Evolutionary conservation across 2,113 vertebrate species (phyloP).

Genomic region (Hippocampus guttulatus): DNA sequence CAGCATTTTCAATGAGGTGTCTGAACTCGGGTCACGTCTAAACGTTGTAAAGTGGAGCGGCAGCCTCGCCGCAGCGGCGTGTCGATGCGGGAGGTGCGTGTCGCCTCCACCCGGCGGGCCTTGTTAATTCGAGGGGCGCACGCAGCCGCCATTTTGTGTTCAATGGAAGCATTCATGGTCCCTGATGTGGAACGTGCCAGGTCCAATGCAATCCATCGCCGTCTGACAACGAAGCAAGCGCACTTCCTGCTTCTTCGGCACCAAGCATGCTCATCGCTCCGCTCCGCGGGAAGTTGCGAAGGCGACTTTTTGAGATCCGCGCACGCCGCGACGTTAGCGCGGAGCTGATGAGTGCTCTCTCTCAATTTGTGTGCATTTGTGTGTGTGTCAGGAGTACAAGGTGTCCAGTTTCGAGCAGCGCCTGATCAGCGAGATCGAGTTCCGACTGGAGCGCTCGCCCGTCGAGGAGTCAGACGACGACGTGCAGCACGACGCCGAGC

Average conservation of each 20-base stretch:
- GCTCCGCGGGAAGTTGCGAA: not conserved
- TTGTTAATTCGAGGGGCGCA: not conserved
- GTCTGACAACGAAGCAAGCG: not conserved
- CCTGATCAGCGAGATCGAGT: conserved; percentile 96
- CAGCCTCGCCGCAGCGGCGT: not conserved
- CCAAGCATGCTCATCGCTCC: not conserved
- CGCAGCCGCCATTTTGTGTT: not conserved
- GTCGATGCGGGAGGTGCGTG: not conserved
- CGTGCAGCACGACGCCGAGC: conserved; percentile 75
- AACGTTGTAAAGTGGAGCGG: not conserved
- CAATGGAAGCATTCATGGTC: too few relatives aligned
- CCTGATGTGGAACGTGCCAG: too few relatives aligned
- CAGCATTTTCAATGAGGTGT: not conserved
- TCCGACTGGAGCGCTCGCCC: conserved; percentile 88
- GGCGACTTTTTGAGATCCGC: not conserved
- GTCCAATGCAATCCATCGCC: too few relatives aligned
- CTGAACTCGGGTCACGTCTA: not conserved
- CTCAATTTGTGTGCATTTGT: not conserved
- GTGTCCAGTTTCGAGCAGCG: conserved; percentile 98
- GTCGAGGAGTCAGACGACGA: conserved; percentile 92
- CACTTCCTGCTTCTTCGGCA: not conserved
- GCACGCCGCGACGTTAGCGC: not conserved
- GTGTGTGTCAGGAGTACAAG: conserved; percentile 84
- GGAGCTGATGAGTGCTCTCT: not conserved
- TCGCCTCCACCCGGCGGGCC: not conserved